Base-by-base conservation (phyloP, 2,113 vertebrate genomes). In the Genyomyrus donnyi region DNA sequence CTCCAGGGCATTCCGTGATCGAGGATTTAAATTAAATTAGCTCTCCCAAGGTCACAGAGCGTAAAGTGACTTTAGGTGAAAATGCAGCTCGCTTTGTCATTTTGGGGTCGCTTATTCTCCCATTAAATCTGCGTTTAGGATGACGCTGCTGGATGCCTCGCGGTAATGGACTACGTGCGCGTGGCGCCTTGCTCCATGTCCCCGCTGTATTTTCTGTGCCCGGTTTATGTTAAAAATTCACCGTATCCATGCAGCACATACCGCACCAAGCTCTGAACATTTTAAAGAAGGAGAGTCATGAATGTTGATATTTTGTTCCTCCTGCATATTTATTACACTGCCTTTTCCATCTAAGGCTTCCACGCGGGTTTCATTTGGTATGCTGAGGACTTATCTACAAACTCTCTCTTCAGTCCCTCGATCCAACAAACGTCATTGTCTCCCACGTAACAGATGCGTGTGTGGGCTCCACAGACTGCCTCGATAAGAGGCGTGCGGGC, bases 1-100 rank as follows among this genome's bases (percentile, higher is more conserved):
- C 46, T 49, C 53, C 66, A 62, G 15, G 83, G 39, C 50, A 24
- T 49, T 90, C 83, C 48, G 46, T 48, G 56, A 87, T 48, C 15
- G 7, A 90, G 27, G 46, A 49, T 56, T 52, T 87, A 90, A 87
- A 39, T 90, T 13, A 74, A 85, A 85, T 85, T 74, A 52, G 46
- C 31, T 50, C 6, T 9, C 21, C 46, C 89, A 90, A 90, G 85
- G 85, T 87, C 89, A 27, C 56, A 62, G 45, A 74, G 56, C 27
- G 13, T 89, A 52, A 53, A 58, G 35, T 42, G 39, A 17, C 31
- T 31, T 58, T 35, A 88, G 87, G 17, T 45, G 83, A 45, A 31
- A 87, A 52, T 52, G 53, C 39, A 42, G 19, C 42, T 85, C 21
- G 39, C 24, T 49, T 45, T 49, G 19, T 11, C 35, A 27, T 88